These are phyloP conservation scores for Porphyrio hochstetteri DNA, from an alignment of 2,113 vertebrate genomes.

Conservation along the genomic window DNA sequence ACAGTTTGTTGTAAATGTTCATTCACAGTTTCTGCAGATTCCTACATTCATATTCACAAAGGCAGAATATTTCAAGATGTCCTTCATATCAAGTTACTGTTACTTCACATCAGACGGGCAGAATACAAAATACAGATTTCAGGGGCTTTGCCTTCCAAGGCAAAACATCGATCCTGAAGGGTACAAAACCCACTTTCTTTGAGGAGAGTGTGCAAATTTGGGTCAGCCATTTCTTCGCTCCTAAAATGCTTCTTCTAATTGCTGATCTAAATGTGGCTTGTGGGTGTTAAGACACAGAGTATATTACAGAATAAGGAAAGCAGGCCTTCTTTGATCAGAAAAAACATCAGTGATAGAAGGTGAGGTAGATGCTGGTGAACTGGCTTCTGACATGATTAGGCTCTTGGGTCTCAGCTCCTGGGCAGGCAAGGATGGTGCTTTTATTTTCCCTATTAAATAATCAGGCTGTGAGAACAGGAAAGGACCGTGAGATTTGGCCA, in stretches of 20 bases:
- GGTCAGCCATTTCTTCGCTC: neutral
- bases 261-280: neutral
- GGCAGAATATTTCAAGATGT: constrained; percentile 60
- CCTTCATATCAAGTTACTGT: constrained; percentile 2
- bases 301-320: neutral
- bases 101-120: neutral
- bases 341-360: neutral
- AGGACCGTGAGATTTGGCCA: neutral
- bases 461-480: neutral
- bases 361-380: neutral
- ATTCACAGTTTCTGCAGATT: constrained; percentile 64
- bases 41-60: constrained; percentile 51
- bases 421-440: neutral
- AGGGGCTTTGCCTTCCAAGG: neutral
- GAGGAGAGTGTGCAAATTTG: neutral
- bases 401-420: neutral
- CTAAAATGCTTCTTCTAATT: neutral
- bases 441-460: neutral
- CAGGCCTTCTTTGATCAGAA: neutral
- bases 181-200: neutral
- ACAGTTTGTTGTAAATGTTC: constrained; percentile 66
- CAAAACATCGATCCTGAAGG: neutral
- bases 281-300: neutral
- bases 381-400: neutral
- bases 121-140: neutral